A percentile compares a stretch with the other conserved stretches of the same genome.
Evolutionary conservation across 2,113 vertebrate species (phyloP).

Genomic region (Leptobrachium ailaonicum): DNA sequence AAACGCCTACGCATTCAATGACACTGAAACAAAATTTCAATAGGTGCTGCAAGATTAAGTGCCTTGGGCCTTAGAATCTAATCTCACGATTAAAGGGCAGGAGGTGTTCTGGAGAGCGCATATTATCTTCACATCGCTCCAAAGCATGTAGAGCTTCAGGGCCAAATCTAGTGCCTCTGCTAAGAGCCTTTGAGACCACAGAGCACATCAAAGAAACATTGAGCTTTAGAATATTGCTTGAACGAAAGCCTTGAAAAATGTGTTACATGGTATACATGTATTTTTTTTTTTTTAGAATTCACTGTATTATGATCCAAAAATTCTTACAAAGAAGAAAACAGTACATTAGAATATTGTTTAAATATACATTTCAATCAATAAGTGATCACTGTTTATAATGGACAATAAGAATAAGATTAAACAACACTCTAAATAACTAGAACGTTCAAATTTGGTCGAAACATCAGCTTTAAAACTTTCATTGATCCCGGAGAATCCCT

Average conservation of each 20-base stretch:
- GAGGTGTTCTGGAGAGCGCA: background rate
- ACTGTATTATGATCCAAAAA: no score
- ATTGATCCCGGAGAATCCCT: no score
- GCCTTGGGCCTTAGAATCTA: constrained; percentile 27
- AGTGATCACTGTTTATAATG: no score
- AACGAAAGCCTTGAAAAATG: background rate
- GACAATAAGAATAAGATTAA: no score
- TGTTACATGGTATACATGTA: no score
- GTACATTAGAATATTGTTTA: no score
- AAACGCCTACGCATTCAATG: constrained; percentile 24
- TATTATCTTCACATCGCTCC: constrained; percentile 13
- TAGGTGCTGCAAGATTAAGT: background rate
- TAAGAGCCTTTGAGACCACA: background rate
- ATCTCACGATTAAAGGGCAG: constrained; percentile 17
- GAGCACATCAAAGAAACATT: constrained; percentile 12
- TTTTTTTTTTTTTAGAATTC: no score
- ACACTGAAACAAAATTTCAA: constrained; percentile 3
- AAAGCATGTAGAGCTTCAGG: constrained; percentile 21
- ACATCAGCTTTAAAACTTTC: no score
- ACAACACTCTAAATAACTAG: no score
- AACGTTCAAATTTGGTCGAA: no score
- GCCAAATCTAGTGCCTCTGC: constrained; percentile 2
- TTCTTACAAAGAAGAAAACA: no score
- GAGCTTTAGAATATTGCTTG: constrained; percentile 11
- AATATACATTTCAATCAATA: no score